A percentile compares a stretch with the other conserved stretches of the same genome.
Conservation (phyloP, 1,140 invertebrate genomes). For the Hyphantria cunea region DNA sequence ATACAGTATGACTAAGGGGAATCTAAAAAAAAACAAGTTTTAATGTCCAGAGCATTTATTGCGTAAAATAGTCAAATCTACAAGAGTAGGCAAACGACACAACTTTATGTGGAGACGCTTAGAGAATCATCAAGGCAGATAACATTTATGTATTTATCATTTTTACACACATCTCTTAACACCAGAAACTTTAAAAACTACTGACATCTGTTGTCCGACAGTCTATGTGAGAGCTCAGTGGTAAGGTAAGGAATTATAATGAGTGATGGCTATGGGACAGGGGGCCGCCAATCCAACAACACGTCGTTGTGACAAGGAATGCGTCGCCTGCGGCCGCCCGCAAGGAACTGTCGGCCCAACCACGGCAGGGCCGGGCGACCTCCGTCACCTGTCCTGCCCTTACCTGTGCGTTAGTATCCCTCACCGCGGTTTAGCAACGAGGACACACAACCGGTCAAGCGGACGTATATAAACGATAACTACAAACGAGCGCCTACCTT, state of each 20-base stretch:
- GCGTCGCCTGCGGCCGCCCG: constrained; percentile 55
- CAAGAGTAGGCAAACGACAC: constrained; percentile 80
- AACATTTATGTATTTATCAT: constrained; percentile 62
- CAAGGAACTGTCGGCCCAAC: constrained; percentile 75
- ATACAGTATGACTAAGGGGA: no score
- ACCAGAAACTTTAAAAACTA: constrained; percentile 47
- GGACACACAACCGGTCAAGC: constrained; percentile 47
- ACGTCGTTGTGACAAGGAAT: constrained; percentile 64
- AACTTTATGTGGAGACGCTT: constrained; percentile 75
- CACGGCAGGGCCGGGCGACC: constrained; percentile 45
- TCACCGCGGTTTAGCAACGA: constrained; percentile 43
- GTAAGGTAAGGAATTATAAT: constrained; percentile 33
- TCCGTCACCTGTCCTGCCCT: constrained; percentile 55
- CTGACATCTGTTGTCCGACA: constrained; percentile 40
- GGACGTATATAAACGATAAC: constrained; percentile 33
- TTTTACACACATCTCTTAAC: constrained; percentile 61
- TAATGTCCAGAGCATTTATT: constrained; percentile 78
- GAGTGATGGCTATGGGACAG: constrained; percentile 49
- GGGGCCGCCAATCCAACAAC: constrained; percentile 79
- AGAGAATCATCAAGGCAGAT: constrained; percentile 73
- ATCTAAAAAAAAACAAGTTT: no score
- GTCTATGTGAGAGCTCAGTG: constrained; percentile 39
- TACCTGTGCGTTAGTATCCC: constrained; percentile 48
- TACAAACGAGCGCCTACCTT: constrained; percentile 47
- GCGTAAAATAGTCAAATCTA: constrained; percentile 80